Evolutionary conservation across 2,113 vertebrate genomes (phyloP).

Genomic region (Bubo bubo): DNA sequence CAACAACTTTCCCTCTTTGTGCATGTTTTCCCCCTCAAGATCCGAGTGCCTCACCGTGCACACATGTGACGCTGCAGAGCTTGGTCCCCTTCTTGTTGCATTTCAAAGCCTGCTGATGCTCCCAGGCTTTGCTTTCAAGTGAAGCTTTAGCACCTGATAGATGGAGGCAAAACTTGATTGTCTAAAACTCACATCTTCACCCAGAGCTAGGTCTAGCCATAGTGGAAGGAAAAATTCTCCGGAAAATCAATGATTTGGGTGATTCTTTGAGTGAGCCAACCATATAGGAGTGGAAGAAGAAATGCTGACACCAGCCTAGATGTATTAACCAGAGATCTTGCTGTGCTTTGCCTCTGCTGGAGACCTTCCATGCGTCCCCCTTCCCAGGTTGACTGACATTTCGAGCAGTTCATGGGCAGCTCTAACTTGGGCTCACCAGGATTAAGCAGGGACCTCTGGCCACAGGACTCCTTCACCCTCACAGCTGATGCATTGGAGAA

Average conservation of each 20-base stretch:
- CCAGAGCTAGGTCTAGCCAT: background rate
- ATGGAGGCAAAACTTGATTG: background rate
- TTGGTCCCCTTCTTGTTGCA: background rate
- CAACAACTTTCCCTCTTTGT: constrained; percentile 69
- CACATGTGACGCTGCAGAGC: background rate
- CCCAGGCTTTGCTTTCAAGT: background rate
- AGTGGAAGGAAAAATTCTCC: background rate
- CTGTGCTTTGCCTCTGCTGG: background rate
- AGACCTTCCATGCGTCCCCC: background rate
- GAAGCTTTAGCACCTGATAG: background rate
- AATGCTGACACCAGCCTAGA: background rate
- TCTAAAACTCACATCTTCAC: background rate
- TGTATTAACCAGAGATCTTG: background rate
- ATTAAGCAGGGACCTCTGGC: background rate
- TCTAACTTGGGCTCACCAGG: background rate
- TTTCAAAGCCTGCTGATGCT: background rate
- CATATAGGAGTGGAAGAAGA: background rate
- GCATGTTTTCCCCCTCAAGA: background rate
- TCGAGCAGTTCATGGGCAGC: background rate
- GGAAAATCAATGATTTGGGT: background rate
- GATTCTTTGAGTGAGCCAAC: background rate
- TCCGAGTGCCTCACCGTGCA: background rate
- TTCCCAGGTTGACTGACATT: background rate
- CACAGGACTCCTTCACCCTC: background rate
- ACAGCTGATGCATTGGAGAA: background rate